Conservation (phyloP, 2,888 invertebrate genomes). For the Andrena flavipes region DNA sequence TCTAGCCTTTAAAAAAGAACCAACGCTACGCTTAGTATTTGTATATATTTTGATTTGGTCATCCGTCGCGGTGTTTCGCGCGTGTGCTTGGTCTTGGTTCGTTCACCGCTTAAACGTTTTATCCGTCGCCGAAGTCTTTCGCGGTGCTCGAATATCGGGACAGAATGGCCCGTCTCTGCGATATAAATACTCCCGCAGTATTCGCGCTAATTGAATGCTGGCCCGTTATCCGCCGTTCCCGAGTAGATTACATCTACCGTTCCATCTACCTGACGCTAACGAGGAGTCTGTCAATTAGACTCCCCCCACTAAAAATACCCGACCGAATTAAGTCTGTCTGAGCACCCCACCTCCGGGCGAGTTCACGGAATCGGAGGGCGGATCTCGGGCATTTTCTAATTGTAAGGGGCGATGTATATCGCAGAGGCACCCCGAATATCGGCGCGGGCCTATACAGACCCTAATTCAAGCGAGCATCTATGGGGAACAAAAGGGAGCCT, state of each 20-base stretch:
- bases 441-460: not conserved
- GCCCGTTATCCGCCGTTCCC: not conserved
- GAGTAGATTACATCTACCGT: constrained; percentile 4
- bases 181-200: constrained; percentile 21
- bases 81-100: constrained; percentile 54
- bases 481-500: constrained; percentile 5
- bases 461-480: constrained; percentile 15
- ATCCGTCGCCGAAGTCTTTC: constrained; percentile 48
- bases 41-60: constrained; percentile 64
- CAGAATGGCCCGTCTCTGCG: not conserved
- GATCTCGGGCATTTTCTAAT: too few species aligned
- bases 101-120: constrained; percentile 28
- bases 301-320: constrained; percentile 21
- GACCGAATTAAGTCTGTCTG: too few species aligned
- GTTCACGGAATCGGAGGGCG: too few species aligned
- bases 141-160: constrained; percentile 6
- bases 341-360: too few species aligned
- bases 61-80: constrained; percentile 43
- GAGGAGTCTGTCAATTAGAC: constrained; percentile 15
- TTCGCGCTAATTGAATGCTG: constrained; percentile 6
- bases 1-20: constrained; percentile 44
- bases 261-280: constrained; percentile 5
- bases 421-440: not conserved
- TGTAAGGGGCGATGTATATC: not conserved
- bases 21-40: constrained; percentile 51